phyloP scores from a whole-genome alignment of 2,888 invertebrate species.

The Embidobia sp. region DNA sequence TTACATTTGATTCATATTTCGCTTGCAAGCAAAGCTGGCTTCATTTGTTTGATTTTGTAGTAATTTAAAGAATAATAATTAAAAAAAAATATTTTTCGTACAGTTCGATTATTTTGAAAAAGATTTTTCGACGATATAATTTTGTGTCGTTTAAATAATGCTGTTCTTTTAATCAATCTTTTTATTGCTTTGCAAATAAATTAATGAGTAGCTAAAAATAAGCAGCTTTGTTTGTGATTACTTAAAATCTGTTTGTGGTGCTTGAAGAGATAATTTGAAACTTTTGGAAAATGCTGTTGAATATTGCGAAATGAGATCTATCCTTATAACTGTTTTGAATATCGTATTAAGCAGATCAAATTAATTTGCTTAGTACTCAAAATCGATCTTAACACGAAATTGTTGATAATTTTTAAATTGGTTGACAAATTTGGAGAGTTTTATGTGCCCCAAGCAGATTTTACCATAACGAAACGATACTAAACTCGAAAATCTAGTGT shows the following conservation, averaged over 20 bases:
- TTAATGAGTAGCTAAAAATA: no score
- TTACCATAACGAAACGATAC: not conserved
- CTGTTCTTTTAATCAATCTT: not conserved
- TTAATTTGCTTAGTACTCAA: no score
- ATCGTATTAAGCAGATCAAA: not conserved
- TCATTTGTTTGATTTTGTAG: not conserved
- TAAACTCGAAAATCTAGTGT: conserved; percentile 2
- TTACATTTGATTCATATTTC: conserved; percentile 20
- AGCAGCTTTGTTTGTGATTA: conserved; percentile 47
- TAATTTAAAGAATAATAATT: no score
- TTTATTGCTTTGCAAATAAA: not conserved
- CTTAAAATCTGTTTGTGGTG: conserved; percentile 70
- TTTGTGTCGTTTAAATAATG: no score
- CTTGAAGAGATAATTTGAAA: conserved; percentile 64
- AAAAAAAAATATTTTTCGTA: no score
- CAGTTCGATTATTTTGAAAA: no score
- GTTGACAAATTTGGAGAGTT: conserved; percentile 65
- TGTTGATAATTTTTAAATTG: not conserved
- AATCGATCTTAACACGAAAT: no score
- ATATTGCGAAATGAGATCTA: not conserved
- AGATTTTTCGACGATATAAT: no score
- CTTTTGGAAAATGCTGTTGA: not conserved
- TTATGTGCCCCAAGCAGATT: conserved; percentile 65
- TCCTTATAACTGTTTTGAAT: no score
- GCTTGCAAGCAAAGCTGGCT: conserved; percentile 48